Base-by-base conservation (phyloP, 2,113 vertebrate species). In the Sturnira hondurensis region DNA sequence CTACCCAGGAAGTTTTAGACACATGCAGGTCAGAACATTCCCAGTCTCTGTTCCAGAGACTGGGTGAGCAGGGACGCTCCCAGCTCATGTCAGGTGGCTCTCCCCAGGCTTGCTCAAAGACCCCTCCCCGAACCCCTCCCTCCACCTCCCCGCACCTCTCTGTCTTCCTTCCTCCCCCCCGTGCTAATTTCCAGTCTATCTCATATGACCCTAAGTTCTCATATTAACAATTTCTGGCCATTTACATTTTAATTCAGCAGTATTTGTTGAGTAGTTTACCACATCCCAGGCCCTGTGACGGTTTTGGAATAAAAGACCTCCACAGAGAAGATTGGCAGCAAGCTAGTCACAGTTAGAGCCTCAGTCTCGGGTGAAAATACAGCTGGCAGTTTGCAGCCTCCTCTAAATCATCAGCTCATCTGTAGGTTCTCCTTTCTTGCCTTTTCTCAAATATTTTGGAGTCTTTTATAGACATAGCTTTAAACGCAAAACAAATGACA, bases 401-500 rank as follows among this genome's bases (percentile, higher is more conserved):
- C 50, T 8, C 33, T 83, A 71, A 41, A 80, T 78, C 74, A 68
- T 65, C 68, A 84, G 0, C 28, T 92, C 58, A n/a, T 70, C 6
- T 45, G 12, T 45, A 45, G 41, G 67, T 94, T 80, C 52, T 33
- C 71, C 15, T 31, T 88, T 73, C 33, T 89, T 77, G 38, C 43
- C 50, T 54, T 70, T 84, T 36, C 13, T 65, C 38, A 86, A 65
- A 77, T 92, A 83, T 54, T 92, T 93, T 92, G 74, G 31, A 63
- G 41, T 76, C 16, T 91, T 73, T 91, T 88, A 50, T 52, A 81
- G 71, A 84, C 81, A 67, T 16, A 20, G 19, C 52, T 93, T 86
- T 80, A 90, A 93, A 89, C 13, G 76, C 38, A 94, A 95, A 92
- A 89, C 43, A 95, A 91, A 84, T 94, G 85, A 83, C 88, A 84